These are phyloP conservation scores for Heterotilapia buettikoferi DNA, from an alignment of 2,113 vertebrate species.

Conservation along the genomic window DNA sequence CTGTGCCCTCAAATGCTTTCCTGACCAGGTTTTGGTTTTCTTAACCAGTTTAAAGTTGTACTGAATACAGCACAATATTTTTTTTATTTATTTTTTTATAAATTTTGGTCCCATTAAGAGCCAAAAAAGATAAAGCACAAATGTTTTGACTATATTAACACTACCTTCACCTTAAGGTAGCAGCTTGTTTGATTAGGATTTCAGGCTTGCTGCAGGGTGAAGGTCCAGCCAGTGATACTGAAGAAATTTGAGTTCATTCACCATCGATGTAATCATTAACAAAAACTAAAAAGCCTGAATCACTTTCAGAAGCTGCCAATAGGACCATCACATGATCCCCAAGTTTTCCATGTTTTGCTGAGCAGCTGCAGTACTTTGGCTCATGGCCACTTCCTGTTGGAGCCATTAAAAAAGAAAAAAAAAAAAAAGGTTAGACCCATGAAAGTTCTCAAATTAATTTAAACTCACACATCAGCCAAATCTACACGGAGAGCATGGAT, in stretches of 20 bases:
- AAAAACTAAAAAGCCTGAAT: rapidly evolving
- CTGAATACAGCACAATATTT: neutral
- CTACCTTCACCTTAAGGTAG: neutral
- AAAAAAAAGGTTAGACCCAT: neutral
- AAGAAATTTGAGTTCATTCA: neutral
- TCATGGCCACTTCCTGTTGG: neutral
- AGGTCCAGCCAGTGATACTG: neutral
- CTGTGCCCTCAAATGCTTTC: neutral
- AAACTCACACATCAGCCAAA: neutral
- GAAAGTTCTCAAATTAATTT: neutral
- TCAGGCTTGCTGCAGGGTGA: neutral
- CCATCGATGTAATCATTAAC: neutral
- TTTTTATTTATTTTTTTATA: rapidly evolving
- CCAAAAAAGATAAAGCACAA: neutral
- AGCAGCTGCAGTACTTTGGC: neutral
- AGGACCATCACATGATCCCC: rapidly evolving
- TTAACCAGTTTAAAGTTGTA: neutral
- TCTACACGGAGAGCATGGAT: neutral
- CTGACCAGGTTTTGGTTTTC: neutral
- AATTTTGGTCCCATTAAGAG: neutral
- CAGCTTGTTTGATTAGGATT: neutral
- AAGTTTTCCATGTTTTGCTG: rapidly evolving
- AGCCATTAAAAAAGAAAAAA: neutral
- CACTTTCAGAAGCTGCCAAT: neutral
- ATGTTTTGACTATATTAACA: rapidly evolving